These are phyloP conservation scores for Drosophila subquinaria DNA, from an alignment of 2,888 invertebrate genomes.

Conservation along the genomic window DNA sequence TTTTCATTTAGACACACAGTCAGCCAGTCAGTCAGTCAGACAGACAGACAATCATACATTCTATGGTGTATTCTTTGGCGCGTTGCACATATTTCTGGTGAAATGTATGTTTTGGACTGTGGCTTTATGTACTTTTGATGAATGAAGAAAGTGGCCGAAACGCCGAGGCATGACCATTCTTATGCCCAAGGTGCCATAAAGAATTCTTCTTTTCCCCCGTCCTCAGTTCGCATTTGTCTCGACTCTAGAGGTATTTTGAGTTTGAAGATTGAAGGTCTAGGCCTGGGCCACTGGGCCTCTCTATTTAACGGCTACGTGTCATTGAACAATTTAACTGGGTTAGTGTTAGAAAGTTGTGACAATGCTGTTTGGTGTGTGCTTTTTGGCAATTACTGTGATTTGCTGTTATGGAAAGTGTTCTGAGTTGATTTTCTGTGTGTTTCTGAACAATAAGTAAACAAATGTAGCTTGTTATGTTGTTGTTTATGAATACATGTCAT, in stretches of 20 bases:
- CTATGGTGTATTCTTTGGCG: conserved; percentile 57
- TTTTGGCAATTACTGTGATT: conserved; percentile 57
- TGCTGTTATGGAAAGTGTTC: conserved; percentile 49
- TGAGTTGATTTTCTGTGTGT: conserved; percentile 14
- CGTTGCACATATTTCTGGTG: conserved; percentile 61
- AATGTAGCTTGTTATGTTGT: too few relatives aligned
- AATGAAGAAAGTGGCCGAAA: conserved; percentile 67
- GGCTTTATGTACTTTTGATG: conserved; percentile 73
- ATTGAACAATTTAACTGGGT: conserved; percentile 70
- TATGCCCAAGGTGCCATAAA: conserved; percentile 48
- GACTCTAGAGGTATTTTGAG: not conserved
- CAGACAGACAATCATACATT: conserved; percentile 32
- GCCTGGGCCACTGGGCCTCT: conserved; percentile 38
- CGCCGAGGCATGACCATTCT: conserved; percentile 58
- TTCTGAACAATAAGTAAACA: not conserved
- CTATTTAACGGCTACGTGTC: conserved; percentile 34
- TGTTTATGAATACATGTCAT: too few relatives aligned
- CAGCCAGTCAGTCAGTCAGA: not conserved
- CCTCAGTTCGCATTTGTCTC: not conserved
- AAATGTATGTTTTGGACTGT: conserved; percentile 47
- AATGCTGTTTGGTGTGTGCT: conserved; percentile 35
- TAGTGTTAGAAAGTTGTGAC: conserved; percentile 71
- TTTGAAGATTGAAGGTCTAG: conserved; percentile 52
- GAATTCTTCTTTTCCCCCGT: conserved; percentile 1
- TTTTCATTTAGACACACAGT: conserved; percentile 52